Evolutionary conservation across 1,140 invertebrate species (phyloP).

Genomic region (Nasonia giraulti): DNA sequence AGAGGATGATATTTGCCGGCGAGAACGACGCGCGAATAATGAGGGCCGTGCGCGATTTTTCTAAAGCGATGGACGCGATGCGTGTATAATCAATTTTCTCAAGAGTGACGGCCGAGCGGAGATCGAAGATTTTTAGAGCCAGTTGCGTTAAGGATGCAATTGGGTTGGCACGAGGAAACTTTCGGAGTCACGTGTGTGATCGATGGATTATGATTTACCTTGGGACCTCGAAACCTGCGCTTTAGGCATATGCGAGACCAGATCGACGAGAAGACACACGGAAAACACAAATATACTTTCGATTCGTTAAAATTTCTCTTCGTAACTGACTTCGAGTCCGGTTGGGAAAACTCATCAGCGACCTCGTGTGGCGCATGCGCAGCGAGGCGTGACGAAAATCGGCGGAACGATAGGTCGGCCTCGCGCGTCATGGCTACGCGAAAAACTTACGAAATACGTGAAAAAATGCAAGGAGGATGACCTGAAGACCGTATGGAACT

Average conservation of each 20-base stretch:
- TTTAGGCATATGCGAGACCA: too few species aligned
- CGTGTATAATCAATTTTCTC: too few species aligned
- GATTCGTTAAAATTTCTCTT: background rate
- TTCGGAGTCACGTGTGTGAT: background rate
- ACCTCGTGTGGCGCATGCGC: background rate
- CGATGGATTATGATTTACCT: background rate
- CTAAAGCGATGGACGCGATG: too few species aligned
- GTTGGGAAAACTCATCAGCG: background rate
- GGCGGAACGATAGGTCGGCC: background rate
- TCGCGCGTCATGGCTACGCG: conserved; percentile 8
- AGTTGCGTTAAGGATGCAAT: too few species aligned
- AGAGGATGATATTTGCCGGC: background rate
- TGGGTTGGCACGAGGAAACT: background rate
- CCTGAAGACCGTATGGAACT: background rate
- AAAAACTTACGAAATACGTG: conserved; percentile 32
- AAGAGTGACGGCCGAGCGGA: too few species aligned
- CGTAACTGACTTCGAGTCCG: background rate
- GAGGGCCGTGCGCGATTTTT: conserved; percentile 23
- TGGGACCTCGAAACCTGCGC: too few species aligned
- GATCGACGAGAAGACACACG: too few species aligned
- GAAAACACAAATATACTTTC: background rate
- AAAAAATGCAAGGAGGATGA: conserved; percentile 22
- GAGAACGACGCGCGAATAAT: conserved; percentile 26
- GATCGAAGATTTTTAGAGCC: too few species aligned
- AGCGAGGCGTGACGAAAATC: conserved; percentile 19